Conservation (phyloP, 2,888 invertebrate genomes). For the Conomelus anceps region DNA sequence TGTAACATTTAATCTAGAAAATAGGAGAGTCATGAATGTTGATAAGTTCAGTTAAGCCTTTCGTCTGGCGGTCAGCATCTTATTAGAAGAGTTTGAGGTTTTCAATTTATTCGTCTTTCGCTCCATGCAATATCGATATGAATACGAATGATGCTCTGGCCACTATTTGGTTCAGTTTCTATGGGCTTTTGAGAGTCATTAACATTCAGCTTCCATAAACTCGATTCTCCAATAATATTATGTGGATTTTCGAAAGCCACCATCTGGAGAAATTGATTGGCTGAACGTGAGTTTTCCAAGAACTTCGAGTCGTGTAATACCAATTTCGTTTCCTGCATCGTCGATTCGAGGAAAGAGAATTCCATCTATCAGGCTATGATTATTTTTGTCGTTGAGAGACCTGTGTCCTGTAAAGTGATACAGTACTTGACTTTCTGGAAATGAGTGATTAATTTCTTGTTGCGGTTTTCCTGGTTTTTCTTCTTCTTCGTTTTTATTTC, state of each 20-base stretch:
- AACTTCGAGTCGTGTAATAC: neutral
- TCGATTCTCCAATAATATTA: neutral
- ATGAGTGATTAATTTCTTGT: neutral
- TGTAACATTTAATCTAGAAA: too few species aligned
- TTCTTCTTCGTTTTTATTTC: neutral
- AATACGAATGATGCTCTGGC: neutral
- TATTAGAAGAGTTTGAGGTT: neutral
- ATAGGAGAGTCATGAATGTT: too few species aligned
- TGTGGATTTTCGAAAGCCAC: neutral
- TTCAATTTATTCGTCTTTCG: too few species aligned
- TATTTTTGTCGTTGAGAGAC: neutral
- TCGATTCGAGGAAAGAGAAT: neutral
- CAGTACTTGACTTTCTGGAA: neutral
- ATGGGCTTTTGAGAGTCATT: neutral
- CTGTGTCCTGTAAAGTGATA: neutral
- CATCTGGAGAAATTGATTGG: neutral
- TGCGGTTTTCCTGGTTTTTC: neutral
- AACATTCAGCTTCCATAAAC: neutral
- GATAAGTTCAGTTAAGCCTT: neutral
- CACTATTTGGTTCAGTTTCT: neutral
- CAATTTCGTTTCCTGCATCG: neutral
- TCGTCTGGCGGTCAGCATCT: neutral
- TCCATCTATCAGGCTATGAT: neutral
- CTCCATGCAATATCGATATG: too few species aligned
- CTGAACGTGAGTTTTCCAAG: neutral